A percentile compares a stretch with the other conserved stretches of the same genome.
These are phyloP conservation scores for Lamellibrachia columna DNA, from an alignment of 2,888 invertebrate species.

Conservation along the genomic window DNA sequence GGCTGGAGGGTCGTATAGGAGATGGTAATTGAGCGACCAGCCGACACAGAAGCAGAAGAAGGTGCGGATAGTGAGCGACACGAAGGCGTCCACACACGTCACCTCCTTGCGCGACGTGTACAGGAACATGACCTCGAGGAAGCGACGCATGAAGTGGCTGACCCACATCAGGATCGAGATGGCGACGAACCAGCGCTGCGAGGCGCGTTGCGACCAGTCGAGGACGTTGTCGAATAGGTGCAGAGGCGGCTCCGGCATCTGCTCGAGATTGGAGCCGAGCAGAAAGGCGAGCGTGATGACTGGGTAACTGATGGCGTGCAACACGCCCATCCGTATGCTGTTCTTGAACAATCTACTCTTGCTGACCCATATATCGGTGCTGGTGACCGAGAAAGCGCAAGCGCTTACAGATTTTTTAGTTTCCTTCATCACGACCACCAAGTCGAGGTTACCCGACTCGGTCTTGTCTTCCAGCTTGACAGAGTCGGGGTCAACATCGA, in stretches of 20 bases:
- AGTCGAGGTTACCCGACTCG: too few relatives aligned
- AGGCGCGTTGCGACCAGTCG: background rate
- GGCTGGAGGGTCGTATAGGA: conserved; percentile 30
- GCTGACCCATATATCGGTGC: background rate
- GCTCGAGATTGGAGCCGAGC: background rate
- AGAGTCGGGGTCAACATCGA: too few relatives aligned
- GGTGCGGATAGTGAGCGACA: conserved; percentile 28
- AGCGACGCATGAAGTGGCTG: conserved; percentile 31
- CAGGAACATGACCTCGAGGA: conserved; percentile 34
- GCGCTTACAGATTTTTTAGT: too few relatives aligned
- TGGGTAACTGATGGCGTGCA: background rate
- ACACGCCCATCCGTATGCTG: background rate
- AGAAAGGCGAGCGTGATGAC: background rate
- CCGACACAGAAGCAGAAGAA: conserved; percentile 36
- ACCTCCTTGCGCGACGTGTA: conserved; percentile 27
- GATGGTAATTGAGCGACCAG: conserved; percentile 33
- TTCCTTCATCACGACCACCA: too few relatives aligned
- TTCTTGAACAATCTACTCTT: background rate
- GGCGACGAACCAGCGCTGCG: background rate
- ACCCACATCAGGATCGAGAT: conserved; percentile 31
- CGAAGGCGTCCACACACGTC: conserved; percentile 23
- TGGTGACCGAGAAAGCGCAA: background rate
- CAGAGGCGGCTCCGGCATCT: background rate
- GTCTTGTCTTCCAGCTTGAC: too few relatives aligned
- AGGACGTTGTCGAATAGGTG: background rate